Evolutionary conservation across 2,888 invertebrate species (phyloP).

Genomic region (Euplexia lucipara): DNA sequence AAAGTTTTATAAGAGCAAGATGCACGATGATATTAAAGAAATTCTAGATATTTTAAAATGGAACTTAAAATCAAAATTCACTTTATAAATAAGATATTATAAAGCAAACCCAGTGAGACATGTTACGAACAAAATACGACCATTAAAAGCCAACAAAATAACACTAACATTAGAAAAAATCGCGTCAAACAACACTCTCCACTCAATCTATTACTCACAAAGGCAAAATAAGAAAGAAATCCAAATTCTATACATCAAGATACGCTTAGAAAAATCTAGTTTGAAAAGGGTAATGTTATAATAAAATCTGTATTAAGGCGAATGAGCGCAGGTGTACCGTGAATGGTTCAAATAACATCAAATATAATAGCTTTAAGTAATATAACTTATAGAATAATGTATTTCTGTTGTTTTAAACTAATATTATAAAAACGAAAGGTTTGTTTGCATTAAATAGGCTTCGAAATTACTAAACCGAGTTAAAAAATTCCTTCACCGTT

Average conservation of each 20-base stretch:
- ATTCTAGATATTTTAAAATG: constrained; percentile 10
- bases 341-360: neutral
- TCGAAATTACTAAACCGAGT: no score
- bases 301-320: neutral
- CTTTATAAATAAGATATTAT: constrained; percentile 4
- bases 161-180: constrained; percentile 5
- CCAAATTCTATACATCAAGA: constrained; percentile 26
- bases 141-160: constrained; percentile 17
- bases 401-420: no score
- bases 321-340: neutral
- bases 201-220: constrained; percentile 27
- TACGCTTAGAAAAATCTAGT: constrained; percentile 6
- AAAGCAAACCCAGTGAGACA: neutral
- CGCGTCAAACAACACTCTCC: constrained; percentile 10
- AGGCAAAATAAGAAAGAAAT: constrained; percentile 8
- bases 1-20: neutral
- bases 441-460: no score
- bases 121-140: neutral
- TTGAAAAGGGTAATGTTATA: constrained; percentile 8
- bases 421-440: no score
- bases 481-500: no score
- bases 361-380: neutral
- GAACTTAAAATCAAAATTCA: constrained; percentile 11
- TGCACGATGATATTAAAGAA: neutral
- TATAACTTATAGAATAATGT: no score